Conservation (phyloP, 2,888 invertebrate species). For the Omphaloscelis lunosa region DNA sequence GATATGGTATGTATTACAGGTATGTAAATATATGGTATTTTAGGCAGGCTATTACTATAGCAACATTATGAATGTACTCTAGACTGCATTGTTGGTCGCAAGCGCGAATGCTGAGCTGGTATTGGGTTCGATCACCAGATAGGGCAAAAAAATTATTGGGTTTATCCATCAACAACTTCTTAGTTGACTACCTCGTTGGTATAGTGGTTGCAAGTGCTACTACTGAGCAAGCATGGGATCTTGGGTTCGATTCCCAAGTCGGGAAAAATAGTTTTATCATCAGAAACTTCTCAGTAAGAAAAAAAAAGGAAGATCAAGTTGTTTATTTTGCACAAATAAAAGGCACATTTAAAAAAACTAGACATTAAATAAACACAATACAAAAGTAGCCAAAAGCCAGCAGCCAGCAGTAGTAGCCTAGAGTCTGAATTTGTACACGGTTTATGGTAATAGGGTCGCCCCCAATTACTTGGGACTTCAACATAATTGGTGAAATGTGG, state of each 20-base stretch:
- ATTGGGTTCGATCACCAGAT: not conserved
- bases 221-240: not conserved
- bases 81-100: not conserved
- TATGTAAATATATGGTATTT: not conserved
- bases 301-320: too few relatives aligned
- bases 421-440: not conserved
- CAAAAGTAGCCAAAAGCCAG: too few relatives aligned
- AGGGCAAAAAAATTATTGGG: not conserved
- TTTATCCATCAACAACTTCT: not conserved
- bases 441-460: not conserved
- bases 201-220: too few relatives aligned
- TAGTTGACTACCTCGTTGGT: not conserved
- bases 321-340: too few relatives aligned
- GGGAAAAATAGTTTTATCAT: not conserved
- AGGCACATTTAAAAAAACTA: too few relatives aligned
- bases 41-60: not conserved
- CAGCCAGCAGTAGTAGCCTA: too few relatives aligned
- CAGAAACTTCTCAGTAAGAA: not conserved
- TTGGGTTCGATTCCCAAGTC: not conserved
- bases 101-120: not conserved
- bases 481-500: not conserved
- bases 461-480: not conserved
- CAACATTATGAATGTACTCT: not conserved
- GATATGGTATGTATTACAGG: not conserved
- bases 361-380: too few relatives aligned